Evolutionary conservation across 2,888 invertebrate species (phyloP), one percentile per base, ranked within the genome.

Genomic region (Pyrgus malvae): DNA sequence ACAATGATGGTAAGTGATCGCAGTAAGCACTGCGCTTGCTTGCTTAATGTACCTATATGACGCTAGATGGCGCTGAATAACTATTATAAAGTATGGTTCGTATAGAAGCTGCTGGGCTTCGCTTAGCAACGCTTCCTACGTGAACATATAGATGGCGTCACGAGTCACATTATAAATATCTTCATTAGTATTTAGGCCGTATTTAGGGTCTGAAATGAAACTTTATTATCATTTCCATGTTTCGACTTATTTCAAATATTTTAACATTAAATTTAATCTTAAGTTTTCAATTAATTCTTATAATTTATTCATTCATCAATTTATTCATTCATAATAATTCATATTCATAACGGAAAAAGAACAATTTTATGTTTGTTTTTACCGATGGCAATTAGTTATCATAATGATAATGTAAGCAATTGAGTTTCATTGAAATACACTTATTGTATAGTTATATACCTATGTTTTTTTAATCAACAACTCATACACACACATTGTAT

Each of bases 1-100:
- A 84, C 84, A 70, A 74, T 80, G 59, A 76, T 86, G 89, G 89
- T 89, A 86, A 89, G 89, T 51, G 19, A 37, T 83, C 71, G 80
- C 79, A 76, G 78, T 77, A 77, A 59, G 60, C 50, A 42, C 58
- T 65, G 57, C 40, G 78, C 77, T 79, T 74, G 70, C 76, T 74
- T 76, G 78, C 83, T 82, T 76, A 64, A 63, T 59, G 38, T 56
- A n/a, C n/a, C n/a, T n/a, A 46, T 59, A 58, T 38, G 54, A 58
- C 59, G 60, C 70, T 77, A 87, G 87, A 80, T 85, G 84, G 83
- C 85, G 84, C 69, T 72, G 66, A 55, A 45, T 46, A n/a, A 40
- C 41, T 14, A 17, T 11, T 37, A 9, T 40, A 50, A 8, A 60
- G 54, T 50, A 41, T 54, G 67, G 70, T 72, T 70, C 67, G 66